Conservation (phyloP, 37 sponge, comb jelly and placozoan species). For the Ianthella basta region DNA sequence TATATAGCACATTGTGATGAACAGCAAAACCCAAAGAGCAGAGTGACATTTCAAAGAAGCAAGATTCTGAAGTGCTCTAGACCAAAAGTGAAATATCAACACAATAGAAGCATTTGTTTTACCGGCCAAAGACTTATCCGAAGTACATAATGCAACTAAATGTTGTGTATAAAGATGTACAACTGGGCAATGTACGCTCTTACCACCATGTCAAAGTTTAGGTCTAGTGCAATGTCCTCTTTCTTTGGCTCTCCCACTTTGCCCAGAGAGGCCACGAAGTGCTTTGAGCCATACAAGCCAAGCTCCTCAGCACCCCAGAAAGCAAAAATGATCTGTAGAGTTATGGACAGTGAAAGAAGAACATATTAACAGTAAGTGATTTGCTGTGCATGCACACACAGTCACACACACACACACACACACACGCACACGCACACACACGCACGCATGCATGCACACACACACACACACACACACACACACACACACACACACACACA, state of each 20-base stretch:
- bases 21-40: too few relatives aligned
- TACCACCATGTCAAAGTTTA: constrained; percentile 77
- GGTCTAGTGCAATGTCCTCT: constrained; percentile 54
- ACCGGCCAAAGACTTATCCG: too few relatives aligned
- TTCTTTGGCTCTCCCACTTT: constrained; percentile 21
- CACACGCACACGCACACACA: neutral
- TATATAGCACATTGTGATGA: too few relatives aligned
- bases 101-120: too few relatives aligned
- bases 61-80: too few relatives aligned
- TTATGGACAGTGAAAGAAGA: neutral
- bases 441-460: neutral
- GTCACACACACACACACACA: too few relatives aligned
- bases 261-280: constrained; percentile 58
- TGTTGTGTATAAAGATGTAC: too few relatives aligned
- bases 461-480: too few relatives aligned
- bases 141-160: too few relatives aligned
- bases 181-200: neutral
- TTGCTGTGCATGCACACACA: neutral
- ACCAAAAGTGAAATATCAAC: too few relatives aligned
- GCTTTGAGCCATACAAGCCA: constrained; percentile 72
- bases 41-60: too few relatives aligned
- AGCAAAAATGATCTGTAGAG: constrained; percentile 70
- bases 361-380: neutral
- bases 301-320: constrained; percentile 90
- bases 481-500: too few relatives aligned